A percentile compares a stretch with the other conserved stretches of the same genome.
Conservation (phyloP, 2,797 vertebrate species). For the Urosaurus nigricauda region DNA sequence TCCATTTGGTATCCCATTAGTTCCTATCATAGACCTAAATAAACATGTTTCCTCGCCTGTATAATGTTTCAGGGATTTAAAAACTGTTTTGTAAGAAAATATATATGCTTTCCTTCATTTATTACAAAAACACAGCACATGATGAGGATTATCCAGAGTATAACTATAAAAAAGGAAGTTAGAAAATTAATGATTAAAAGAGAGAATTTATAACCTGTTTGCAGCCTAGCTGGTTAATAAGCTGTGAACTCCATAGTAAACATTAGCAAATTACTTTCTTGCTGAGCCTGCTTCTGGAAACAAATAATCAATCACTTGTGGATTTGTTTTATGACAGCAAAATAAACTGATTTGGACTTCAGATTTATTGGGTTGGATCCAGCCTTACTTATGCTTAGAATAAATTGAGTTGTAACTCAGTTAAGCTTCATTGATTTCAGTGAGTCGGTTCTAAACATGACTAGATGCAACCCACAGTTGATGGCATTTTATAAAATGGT, state of each 20-base stretch:
- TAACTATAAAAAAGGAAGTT: conserved; percentile 38
- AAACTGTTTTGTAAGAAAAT: not conserved
- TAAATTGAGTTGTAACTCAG: not conserved
- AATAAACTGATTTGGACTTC: not conserved
- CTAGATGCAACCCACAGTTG: not conserved
- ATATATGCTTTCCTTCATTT: accelerated
- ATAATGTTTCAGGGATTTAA: not conserved
- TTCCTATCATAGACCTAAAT: not conserved
- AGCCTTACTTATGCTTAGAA: not conserved
- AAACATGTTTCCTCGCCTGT: not conserved
- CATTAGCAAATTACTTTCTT: not conserved
- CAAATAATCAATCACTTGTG: not conserved
- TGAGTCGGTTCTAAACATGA: not conserved
- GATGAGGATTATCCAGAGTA: accelerated
- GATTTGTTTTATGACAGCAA: conserved; percentile 27
- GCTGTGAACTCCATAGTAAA: not conserved
- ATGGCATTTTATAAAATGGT: conserved; percentile 6
- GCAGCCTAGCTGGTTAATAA: not conserved
- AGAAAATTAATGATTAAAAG: not conserved
- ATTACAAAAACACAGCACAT: not conserved
- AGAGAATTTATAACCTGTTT: not conserved
- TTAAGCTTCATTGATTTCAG: not conserved
- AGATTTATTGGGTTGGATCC: not conserved
- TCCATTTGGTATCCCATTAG: not conserved
- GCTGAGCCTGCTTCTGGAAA: not conserved